phyloP scores from a whole-genome alignment of 2,113 vertebrate species.

The Malurus melanocephalus region DNA sequence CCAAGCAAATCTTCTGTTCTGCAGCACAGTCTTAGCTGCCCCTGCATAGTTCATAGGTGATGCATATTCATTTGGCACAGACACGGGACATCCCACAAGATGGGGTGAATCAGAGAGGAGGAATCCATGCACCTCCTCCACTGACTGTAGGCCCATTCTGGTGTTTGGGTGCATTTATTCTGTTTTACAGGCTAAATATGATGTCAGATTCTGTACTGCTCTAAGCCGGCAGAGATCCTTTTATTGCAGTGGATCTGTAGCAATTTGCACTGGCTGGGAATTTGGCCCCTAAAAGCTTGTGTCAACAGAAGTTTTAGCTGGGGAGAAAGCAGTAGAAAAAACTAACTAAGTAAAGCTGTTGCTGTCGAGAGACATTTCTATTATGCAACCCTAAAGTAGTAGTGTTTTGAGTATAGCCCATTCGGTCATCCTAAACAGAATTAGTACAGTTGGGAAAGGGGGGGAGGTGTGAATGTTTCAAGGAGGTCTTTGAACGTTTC shows the following conservation, averaged over 20 bases:
- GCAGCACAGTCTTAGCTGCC: background rate
- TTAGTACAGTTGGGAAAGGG: slow-evolving; percentile 44
- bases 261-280: slow-evolving; percentile 42
- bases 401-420: slow-evolving; percentile 40
- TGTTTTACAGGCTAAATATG: slow-evolving; percentile 6
- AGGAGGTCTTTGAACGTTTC: slow-evolving; percentile 82
- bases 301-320: slow-evolving; percentile 62
- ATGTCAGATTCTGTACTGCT: background rate
- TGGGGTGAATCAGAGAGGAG: background rate
- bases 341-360: slow-evolving; percentile 39
- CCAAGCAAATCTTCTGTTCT: background rate
- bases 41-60: background rate
- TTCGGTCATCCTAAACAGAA: slow-evolving; percentile 66
- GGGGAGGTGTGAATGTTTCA: slow-evolving; percentile 66
- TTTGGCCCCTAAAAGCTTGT: slow-evolving; percentile 35
- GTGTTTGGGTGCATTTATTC: slow-evolving; percentile 16
- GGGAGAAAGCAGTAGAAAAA: slow-evolving; percentile 44
- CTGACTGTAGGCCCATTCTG: background rate
- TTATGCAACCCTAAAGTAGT: slow-evolving; percentile 34
- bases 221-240: background rate
- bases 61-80: background rate
- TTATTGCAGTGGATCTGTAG: slow-evolving; percentile 20
- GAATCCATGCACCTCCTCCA: background rate
- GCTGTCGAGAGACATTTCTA: slow-evolving; percentile 52
- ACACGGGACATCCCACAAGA: background rate